Evolutionary conservation across 2,113 vertebrate genomes (phyloP).

Genomic region (Patagioenas fasciata): DNA sequence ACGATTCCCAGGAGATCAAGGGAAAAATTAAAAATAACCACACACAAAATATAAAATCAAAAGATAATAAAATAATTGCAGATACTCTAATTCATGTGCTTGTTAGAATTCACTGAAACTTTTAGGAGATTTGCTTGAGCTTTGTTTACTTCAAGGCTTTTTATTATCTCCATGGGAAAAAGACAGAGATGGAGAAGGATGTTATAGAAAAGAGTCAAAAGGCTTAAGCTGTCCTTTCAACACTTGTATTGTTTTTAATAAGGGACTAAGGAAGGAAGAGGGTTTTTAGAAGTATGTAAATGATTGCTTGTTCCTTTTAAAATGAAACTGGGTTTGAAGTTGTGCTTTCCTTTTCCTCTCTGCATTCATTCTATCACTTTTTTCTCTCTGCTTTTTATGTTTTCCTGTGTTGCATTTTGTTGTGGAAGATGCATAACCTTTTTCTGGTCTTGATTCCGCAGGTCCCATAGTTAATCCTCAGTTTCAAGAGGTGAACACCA

Average conservation of each 20-base stretch:
- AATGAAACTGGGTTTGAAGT: neutral
- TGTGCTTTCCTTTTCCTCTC: neutral
- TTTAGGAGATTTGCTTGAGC: neutral
- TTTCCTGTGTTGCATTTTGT: neutral
- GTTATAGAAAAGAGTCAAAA: neutral
- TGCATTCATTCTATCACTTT: neutral
- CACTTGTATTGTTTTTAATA: conserved; percentile 5
- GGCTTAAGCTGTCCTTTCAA: neutral
- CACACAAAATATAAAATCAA: neutral
- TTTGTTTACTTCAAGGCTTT: conserved; percentile 5
- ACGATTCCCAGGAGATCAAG: neutral
- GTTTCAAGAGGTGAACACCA: neutral
- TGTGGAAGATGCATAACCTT: neutral
- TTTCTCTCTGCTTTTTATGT: neutral
- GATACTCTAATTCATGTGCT: neutral
- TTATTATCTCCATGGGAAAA: neutral
- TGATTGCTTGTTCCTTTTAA: neutral
- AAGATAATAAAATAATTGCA: neutral
- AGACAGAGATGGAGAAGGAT: neutral
- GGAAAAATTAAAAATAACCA: neutral
- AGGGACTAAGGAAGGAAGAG: neutral
- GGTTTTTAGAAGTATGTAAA: neutral
- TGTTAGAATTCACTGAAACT: neutral
- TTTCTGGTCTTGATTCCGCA: neutral
- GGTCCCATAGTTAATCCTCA: neutral